phyloP scores from a whole-genome alignment of 2,113 vertebrate species.

The Mormoops blainvillei region DNA sequence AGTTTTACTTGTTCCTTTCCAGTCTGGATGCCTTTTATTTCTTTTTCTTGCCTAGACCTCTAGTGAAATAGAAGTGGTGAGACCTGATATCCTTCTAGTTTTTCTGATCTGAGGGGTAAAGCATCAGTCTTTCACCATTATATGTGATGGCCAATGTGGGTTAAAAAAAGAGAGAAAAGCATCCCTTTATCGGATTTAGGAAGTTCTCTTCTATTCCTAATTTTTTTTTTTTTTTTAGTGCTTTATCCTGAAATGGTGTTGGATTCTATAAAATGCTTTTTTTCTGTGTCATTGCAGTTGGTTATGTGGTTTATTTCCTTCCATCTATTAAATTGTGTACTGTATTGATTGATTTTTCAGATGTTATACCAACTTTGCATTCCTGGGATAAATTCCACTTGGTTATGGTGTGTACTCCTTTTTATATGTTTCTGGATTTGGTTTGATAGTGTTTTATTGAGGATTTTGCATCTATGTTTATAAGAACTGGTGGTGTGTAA shows the following conservation, averaged over 20 bases:
- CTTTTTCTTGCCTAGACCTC: background rate
- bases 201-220: background rate
- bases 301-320: background rate
- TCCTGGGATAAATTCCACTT: background rate
- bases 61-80: background rate
- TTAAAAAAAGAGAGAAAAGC: background rate
- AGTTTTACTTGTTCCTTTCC: background rate
- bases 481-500: background rate
- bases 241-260: background rate
- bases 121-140: background rate
- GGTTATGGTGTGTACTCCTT: background rate
- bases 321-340: background rate
- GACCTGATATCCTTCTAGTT: background rate
- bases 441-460: conserved; percentile 1
- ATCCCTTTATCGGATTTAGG: background rate
- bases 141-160: background rate
- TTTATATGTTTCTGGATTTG: background rate
- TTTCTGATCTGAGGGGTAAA: background rate
- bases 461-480: background rate
- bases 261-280: conserved; percentile 1
- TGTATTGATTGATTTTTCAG: background rate
- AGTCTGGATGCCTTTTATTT: background rate
- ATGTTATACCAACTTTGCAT: background rate
- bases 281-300: background rate
- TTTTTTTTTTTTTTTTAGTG: background rate